Conservation (phyloP, 1,140 invertebrate genomes). For the Drosophila murphyi region DNA sequence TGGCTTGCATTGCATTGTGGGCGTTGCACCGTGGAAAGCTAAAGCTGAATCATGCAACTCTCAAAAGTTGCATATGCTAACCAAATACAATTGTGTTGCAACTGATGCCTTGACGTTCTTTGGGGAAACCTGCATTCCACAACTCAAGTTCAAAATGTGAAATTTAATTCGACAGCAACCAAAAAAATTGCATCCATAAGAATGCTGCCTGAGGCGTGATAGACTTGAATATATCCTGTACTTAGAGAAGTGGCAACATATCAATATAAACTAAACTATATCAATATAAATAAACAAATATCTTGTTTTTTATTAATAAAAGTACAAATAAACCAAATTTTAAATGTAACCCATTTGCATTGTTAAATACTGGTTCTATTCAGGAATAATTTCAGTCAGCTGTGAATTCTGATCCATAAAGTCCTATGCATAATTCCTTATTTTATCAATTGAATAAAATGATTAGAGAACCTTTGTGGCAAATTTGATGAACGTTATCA, state of each 20-base stretch:
- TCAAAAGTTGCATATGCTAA: conserved; percentile 7
- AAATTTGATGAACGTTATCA: too few species aligned
- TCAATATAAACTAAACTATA: neutral
- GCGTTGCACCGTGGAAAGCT: conserved; percentile 55
- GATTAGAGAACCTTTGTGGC: too few species aligned
- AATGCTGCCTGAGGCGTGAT: neutral
- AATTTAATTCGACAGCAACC: conserved; percentile 9
- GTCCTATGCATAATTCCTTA: too few species aligned
- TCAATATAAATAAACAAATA: neutral
- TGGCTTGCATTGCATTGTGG: conserved; percentile 49
- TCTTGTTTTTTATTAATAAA: neutral
- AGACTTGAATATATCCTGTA: neutral
- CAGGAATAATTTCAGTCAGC: too few species aligned
- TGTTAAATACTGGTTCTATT: too few species aligned
- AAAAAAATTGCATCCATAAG: neutral
- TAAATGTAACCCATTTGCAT: too few species aligned
- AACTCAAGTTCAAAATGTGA: conserved; percentile 3
- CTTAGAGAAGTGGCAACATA: neutral
- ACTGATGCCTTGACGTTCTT: neutral
- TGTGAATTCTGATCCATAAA: too few species aligned
- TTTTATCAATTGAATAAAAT: too few species aligned
- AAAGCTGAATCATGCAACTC: conserved; percentile 7
- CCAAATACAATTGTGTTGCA: neutral
- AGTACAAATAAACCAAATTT: too few species aligned
- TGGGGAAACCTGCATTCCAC: neutral